Evolutionary conservation across 2,113 vertebrate genomes (phyloP).

Genomic region (Poeciliopsis prolifica): DNA sequence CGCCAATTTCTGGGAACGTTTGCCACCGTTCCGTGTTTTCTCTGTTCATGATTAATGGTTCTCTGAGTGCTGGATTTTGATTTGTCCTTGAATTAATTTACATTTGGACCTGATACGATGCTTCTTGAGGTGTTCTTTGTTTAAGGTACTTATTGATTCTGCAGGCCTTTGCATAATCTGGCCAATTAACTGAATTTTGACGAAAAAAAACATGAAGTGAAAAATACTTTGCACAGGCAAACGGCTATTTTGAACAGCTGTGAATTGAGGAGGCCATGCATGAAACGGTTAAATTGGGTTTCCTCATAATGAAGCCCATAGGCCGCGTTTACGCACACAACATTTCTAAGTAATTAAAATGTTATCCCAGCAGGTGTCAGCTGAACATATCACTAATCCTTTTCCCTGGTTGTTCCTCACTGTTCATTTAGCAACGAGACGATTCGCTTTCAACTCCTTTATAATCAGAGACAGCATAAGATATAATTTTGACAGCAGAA

Average conservation of each 20-base stretch:
- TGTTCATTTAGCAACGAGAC: neutral
- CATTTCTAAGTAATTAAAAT: neutral
- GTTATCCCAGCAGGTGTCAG: slow-evolving; percentile 3
- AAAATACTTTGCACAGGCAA: neutral
- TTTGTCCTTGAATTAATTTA: neutral
- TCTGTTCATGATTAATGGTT: neutral
- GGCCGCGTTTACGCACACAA: neutral
- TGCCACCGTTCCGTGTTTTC: neutral
- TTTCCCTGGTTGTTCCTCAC: neutral
- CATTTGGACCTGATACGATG: too few relatives aligned
- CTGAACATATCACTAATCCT: neutral
- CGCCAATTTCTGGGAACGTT: neutral
- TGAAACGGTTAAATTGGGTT: neutral
- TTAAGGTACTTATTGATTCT: neutral
- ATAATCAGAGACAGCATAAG: neutral
- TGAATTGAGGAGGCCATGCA: neutral
- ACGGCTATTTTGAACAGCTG: neutral
- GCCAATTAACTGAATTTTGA: too few relatives aligned
- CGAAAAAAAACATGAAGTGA: neutral
- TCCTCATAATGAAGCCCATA: too few relatives aligned
- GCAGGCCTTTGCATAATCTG: neutral
- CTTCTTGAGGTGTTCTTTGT: neutral
- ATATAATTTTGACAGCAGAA: neutral
- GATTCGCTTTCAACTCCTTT: slow-evolving; percentile 1
- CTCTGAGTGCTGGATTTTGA: neutral